These are phyloP conservation scores for Patiria miniata DNA, from an alignment of 35 echinoderm and acorn worm species.

Conservation along the genomic window DNA sequence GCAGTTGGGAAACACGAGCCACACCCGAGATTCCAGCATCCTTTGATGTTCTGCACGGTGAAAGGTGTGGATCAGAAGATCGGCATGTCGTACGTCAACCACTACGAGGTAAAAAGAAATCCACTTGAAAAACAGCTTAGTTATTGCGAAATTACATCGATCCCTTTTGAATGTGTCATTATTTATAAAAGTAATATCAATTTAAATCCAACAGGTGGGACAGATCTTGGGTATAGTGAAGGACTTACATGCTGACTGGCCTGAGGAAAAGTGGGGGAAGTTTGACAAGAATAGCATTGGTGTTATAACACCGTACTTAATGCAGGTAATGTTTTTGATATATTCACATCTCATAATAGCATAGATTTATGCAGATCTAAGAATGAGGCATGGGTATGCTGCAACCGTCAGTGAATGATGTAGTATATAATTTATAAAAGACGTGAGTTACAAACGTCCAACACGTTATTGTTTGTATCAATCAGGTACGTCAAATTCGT, in stretches of 20 bases:
- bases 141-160: neutral
- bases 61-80: conserved; percentile 56
- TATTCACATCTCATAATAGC: neutral
- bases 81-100: conserved; percentile 77
- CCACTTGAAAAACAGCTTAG: conserved; percentile 1
- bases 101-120: conserved; percentile 59
- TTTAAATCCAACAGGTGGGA: neutral
- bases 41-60: conserved; percentile 66
- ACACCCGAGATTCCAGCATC: conserved; percentile 48
- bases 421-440: no score
- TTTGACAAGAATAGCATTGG: conserved; percentile 38
- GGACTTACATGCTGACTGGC: conserved; percentile 36
- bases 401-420: no score
- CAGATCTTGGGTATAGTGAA: neutral
- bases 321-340: conserved; percentile 56
- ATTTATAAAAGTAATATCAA: neutral
- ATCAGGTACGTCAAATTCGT: conserved; percentile 81
- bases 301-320: conserved; percentile 69
- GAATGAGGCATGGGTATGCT: no score
- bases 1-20: conserved; percentile 25
- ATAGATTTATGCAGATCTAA: no score
- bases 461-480: neutral
- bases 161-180: neutral
- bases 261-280: conserved; percentile 45
- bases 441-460: no score